Base-by-base conservation (phyloP, 2,888 invertebrate species). In the Oscheius sp. region DNA sequence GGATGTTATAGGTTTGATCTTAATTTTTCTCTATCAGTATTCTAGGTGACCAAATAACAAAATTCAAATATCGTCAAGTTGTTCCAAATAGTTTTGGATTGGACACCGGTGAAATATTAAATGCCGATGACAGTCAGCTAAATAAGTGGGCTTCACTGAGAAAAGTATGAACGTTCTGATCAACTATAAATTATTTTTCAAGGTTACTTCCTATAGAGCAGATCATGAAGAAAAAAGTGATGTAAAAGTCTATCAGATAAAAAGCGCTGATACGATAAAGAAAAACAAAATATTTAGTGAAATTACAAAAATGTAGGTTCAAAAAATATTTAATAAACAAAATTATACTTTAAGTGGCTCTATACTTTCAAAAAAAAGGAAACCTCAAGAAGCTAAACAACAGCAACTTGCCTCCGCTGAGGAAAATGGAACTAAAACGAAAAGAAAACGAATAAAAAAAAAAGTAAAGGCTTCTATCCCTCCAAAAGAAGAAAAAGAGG, bases 81-180 rank as follows among this genome's bases (percentile, higher is more conserved):
- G 74, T 91, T 45, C 92, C 95, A 0, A 96, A 96, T 87, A 92
- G 92, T 88, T 98, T 92, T 88, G 98, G 98, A 0, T 89, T 98
- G 27, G 91, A 91, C 4, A 89, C 92, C 52, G 95, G 95, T 84
- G 98, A 98, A 93, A 95, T 98, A 84, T 89, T 98, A 68, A 88
- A 91, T 80, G 94, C 95, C 0, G 92, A 94, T 85, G 97, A 97
- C 87, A 92, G 91, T 78, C 96, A 97, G 88, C 89, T 98, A 8
- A 97, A 98, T 83, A 91, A 91, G 82, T 98, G 97, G 98, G 94
- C 92, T 79, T 93, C 95, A 0, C 88, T 96, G 3, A 95, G 94
- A 88, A 94, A 92, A 88, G 80, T 73, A 1, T n/a, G 46, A 4
- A 48, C 8, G n/a, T 23, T 6, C 8, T 15, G 10, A 10, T 53